Conservation (phyloP, 2,797 vertebrate genomes). For the Spinibarbus caldwelli region DNA sequence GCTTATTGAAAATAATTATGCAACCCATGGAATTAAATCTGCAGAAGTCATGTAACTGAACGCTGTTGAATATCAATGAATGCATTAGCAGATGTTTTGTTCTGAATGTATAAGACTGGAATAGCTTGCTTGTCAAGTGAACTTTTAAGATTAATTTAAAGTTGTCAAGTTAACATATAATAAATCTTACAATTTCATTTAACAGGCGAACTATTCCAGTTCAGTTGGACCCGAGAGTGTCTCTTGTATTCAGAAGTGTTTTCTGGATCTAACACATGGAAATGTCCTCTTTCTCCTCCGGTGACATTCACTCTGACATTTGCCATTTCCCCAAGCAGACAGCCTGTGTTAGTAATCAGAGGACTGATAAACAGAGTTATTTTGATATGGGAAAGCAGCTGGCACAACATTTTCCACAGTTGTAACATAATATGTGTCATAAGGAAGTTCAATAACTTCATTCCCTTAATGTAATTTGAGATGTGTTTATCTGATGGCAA, state of each 20-base stretch:
- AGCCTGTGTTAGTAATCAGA: neutral
- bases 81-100: slow-evolving; percentile 5
- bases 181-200: neutral
- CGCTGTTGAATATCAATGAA: neutral
- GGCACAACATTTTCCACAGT: neutral
- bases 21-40: neutral
- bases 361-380: slow-evolving; percentile 10
- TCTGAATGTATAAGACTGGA: neutral
- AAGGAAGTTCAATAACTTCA: neutral
- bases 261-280: no score
- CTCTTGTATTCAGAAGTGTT: neutral
- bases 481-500: slow-evolving; percentile 1
- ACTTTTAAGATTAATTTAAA: neutral
- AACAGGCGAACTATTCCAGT: neutral
- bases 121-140: no score
- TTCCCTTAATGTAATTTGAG: slow-evolving; percentile 15
- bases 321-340: slow-evolving; percentile 25
- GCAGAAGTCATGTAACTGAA: neutral
- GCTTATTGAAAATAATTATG: neutral
- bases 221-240: neutral
- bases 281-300: neutral
- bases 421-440: slow-evolving; percentile 2
- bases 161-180: neutral
- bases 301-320: slow-evolving; percentile 45
- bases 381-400: slow-evolving; percentile 34